phyloP scores from a whole-genome alignment of 2,888 invertebrate genomes.

The Caenorhabditis panamensis region DNA sequence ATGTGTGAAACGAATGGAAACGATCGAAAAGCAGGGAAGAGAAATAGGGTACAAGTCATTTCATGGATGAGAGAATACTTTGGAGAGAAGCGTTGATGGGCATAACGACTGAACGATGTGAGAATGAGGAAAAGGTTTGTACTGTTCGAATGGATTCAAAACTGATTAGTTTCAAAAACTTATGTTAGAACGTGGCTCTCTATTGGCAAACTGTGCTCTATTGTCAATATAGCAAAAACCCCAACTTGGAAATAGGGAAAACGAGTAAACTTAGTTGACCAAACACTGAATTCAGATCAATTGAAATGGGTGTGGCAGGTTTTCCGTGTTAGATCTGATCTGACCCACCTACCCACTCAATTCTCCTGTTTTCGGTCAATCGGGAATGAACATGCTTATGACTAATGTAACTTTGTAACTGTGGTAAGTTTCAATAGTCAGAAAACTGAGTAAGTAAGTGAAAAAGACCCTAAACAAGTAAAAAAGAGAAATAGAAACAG shows the following conservation, averaged over 20 bases:
- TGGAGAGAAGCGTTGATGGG: neutral
- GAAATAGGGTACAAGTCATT: conserved; percentile 17
- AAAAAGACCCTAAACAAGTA: neutral
- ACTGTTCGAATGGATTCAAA: too few relatives aligned
- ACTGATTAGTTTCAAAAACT: too few relatives aligned
- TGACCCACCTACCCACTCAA: too few relatives aligned
- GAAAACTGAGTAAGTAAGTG: neutral
- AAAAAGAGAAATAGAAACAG: conserved; percentile 7
- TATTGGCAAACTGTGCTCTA: too few relatives aligned
- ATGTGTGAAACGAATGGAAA: neutral
- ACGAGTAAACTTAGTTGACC: neutral
- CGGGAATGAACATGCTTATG: too few relatives aligned
- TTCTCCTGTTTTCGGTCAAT: too few relatives aligned
- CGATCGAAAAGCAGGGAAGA: too few relatives aligned
- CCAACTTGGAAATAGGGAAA: too few relatives aligned
- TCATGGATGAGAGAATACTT: conserved; percentile 38
- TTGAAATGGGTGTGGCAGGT: neutral
- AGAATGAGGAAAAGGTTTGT: too few relatives aligned
- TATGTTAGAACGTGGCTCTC: too few relatives aligned
- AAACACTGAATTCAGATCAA: conserved; percentile 12
- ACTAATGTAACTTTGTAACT: neutral
- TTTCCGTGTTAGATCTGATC: neutral
- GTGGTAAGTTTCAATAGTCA: too few relatives aligned
- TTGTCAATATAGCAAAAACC: too few relatives aligned
- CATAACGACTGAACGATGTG: neutral